These are phyloP conservation scores for Acanthopleura granulata DNA, from an alignment of 2,888 invertebrate genomes.

Conservation along the genomic window DNA sequence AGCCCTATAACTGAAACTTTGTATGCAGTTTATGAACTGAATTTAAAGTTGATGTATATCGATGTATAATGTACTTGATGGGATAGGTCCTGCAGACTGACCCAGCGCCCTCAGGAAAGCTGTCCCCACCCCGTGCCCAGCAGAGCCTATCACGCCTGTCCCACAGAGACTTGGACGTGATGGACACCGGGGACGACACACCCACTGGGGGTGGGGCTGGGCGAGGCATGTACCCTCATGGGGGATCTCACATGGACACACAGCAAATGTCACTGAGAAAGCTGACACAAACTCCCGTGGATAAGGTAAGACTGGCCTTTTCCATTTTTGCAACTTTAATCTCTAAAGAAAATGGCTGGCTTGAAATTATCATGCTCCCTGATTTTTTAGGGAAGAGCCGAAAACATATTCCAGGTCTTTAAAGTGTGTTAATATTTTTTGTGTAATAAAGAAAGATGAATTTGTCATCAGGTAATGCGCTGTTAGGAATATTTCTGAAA, in stretches of 20 bases:
- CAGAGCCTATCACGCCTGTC: conserved; percentile 18
- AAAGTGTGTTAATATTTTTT: no score
- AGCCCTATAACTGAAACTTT: neutral
- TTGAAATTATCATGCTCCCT: no score
- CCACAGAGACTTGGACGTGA: neutral
- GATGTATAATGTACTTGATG: neutral
- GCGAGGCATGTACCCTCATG: neutral
- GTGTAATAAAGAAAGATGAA: no score
- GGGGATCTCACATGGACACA: neutral
- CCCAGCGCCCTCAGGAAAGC: neutral
- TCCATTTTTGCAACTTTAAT: neutral
- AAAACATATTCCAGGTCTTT: no score
- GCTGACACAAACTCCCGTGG: conserved; percentile 50
- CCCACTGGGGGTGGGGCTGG: neutral
- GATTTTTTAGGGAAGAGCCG: neutral
- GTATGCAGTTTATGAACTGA: no score
- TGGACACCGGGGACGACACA: neutral
- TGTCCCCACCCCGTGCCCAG: neutral
- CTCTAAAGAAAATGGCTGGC: no score
- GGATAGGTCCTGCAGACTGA: neutral
- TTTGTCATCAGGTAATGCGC: no score
- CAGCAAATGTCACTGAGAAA: conserved; percentile 36
- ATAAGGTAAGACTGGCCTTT: conserved; percentile 38
- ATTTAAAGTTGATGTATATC: no score
- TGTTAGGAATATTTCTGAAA: no score